Evolutionary conservation across 2,797 vertebrate species (phyloP).

Genomic region (Spatula clypeata): DNA sequence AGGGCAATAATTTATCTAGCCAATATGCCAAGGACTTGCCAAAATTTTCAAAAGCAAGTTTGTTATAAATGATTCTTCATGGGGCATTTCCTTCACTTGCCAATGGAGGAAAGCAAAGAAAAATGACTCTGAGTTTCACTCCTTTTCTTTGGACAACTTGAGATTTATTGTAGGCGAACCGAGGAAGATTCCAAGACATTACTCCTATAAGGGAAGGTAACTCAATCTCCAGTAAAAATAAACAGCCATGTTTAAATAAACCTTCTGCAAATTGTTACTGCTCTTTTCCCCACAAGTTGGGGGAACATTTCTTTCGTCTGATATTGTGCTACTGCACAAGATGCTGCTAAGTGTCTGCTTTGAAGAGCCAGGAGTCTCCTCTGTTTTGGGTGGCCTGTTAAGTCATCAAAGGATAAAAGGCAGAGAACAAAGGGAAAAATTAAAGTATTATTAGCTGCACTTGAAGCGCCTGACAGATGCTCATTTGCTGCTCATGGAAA

Average conservation of each 20-base stretch:
- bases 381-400: constrained; percentile 17
- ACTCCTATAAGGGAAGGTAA: constrained; percentile 59
- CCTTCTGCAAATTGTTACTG: not conserved
- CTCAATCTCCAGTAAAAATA: constrained; percentile 55
- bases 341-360: not conserved
- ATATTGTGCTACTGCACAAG: not conserved
- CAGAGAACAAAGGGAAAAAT: constrained; percentile 19
- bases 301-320: not conserved
- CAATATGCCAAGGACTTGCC: not conserved
- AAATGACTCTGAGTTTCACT: not conserved
- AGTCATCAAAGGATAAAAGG: constrained; percentile 17
- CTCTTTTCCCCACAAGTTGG: not conserved
- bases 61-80: not conserved
- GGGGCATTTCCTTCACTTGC: not conserved
- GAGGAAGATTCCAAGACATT: constrained; percentile 18
- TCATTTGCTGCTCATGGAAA: not conserved
- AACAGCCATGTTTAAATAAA: constrained; percentile 48
- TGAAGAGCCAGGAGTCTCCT: not conserved
- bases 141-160: constrained; percentile 32
- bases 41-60: not conserved
- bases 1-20: constrained; percentile 4
- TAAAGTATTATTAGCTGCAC: constrained; percentile 28
- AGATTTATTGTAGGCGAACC: constrained; percentile 44
- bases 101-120: not conserved
- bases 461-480: not conserved